Base-by-base conservation (phyloP, 2,797 vertebrate species). In the Eptatretus atami region DNA sequence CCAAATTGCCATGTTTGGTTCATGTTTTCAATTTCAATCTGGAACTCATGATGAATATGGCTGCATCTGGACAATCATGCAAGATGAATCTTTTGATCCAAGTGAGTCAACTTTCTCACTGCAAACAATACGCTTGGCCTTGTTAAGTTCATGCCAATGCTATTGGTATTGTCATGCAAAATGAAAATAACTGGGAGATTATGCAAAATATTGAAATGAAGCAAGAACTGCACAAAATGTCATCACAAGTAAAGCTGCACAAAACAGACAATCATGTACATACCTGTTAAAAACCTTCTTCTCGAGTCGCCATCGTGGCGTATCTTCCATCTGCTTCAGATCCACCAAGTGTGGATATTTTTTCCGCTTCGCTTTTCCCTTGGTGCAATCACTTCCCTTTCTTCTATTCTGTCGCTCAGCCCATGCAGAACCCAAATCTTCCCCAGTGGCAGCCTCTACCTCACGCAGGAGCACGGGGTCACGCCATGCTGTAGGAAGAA, bases 211-310 rank as follows among this genome's bases (percentile, higher is more conserved):
- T 44, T 44, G 31, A 44, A 44, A 44, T 44, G 31, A 44, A 44
- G 31, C 31, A 44, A 44, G 6, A 5, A 4, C 31, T 44, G 31
- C 31, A 44, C 31, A 44, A 44, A 44, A 44, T 44, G 31, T 44
- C 31, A 44, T 44, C 19, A 15, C 63, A n/a, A 57, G 53, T 65
- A 15, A 31, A 53, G 52, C 52, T 15, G 11, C 3, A n/a, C 13
- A 5, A 19, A 9, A 53, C 14, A 63, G 52, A 24, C 55, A 25
- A 54, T 14, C 13, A 53, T 13, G 15, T 25, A 64, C 83, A 69
- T 78, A 95, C 86, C 85, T 88, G 72, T 85, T 79, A 52, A 98
- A 88, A 65, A 98, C 77, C 67, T 83, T 92, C 66, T 74, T 95
- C 71, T 82, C 78, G 3, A 98, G 76, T 31, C 92, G 75, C 2